Base-by-base conservation (phyloP, 2,113 vertebrate genomes). In the Hepsetus odoe region DNA sequence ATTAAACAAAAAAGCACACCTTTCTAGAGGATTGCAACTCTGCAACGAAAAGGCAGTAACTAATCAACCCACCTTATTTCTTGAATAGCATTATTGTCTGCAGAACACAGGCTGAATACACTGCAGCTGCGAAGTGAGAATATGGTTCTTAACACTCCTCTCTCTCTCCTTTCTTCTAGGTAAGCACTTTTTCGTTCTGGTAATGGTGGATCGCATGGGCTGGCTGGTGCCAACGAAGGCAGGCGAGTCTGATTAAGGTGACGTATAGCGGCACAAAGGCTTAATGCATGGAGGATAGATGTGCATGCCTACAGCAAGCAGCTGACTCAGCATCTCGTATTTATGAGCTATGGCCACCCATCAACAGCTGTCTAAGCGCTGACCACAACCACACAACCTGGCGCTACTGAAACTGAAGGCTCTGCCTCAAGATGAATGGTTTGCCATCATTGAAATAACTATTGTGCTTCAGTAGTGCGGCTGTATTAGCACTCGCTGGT, bases 191-290 rank as follows among this genome's bases (percentile, higher is more conserved):
- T 90, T 86, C 76, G 28, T 78, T 80, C 81, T 74, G 62, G 72
- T 84, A 77, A 83, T 76, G 81, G 83, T 67, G 83, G 80, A 83
- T 81, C 69, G 76, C 65, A 73, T 53, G 72, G 33, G 58, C 49
- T 58, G 64, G 74, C 77, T 42, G 72, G 73, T 89, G 87, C 87
- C 86, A 85, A 78, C 72, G 78, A 90, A 80, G 87, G 76, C 83
- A 84, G 84, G 83, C 84, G 86, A 87, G 88, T 87, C 89, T 89
- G 90, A 93, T 91, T 90, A 90, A 92, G 91, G 91, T 91, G 90
- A 92, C 89, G 85, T 90, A 91, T 86, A 82, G 87, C 89, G 82
- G 86, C 81, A 77, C 75, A 65, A 69, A 76, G 78, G 85, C 85
- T 87, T 85, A 84, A 74, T 81, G 89, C 84, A 82, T 78, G 86